Evolutionary conservation across 2,797 vertebrate genomes (phyloP), one percentile per base, ranked within the genome.

Genomic region (Discoglossus pictus): DNA sequence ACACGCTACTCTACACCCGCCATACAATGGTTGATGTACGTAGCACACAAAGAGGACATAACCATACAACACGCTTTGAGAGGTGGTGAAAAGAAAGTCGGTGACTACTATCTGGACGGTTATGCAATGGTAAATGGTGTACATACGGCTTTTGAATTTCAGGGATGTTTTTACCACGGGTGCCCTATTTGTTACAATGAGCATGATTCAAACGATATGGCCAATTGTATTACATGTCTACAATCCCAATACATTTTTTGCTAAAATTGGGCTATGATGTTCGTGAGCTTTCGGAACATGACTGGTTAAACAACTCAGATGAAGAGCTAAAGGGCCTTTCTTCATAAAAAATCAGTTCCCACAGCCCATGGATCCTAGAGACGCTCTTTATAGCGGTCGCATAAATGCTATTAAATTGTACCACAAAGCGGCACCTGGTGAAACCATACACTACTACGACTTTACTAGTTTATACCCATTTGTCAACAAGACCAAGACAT

Each of bases 401-500:
- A 60, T 27, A 2, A 60, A 46, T 8, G 40, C 42, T 6, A 18
- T 59, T 3, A 44, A 59, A 2, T 11, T 43, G 2, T 59, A 59
- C 16, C 39, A 58, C 23, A 58, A 58, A 43, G 23, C 38, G n/a
- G 16, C n/a, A 1, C 36, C 20, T 4, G 23, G 10, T 1, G 54
- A 58, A 9, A 42, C 11, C 1, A 42, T 58, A 16, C 8, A 25
- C 8, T 58, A 58, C 7, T 58, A 58, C 24, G 36, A 58, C 43
- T 58, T 58, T 39, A 43, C 54, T 7, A 58, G 54, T 43, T 15
- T 58, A 1, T 58, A 61, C 20, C 44, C 43, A 6, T 61, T 21
- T 34, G 31, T 61, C 7, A 61, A 61, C 11, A 61, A 61, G 16
- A 61, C 43, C 11, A 61, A 61, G 12, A 24, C 18, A 3, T 61